A percentile compares a stretch with the other conserved stretches of the same genome.
These are phyloP conservation scores for Lophotis ruficrista DNA, from an alignment of 2,113 vertebrate species.

Conservation along the genomic window DNA sequence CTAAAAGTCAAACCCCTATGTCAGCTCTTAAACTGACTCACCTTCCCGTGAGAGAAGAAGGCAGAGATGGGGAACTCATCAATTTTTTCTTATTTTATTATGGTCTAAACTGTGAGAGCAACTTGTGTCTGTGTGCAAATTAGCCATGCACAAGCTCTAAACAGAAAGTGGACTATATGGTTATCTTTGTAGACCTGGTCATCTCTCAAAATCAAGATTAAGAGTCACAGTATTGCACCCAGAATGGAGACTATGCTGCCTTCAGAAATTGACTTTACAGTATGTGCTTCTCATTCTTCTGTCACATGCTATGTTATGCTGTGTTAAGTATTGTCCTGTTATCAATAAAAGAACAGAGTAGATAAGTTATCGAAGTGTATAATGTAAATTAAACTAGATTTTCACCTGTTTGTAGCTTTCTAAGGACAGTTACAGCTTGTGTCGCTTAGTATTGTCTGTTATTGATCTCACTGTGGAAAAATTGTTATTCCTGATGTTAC, in stretches of 20 bases:
- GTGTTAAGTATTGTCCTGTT: not conserved
- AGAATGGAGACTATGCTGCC: not conserved
- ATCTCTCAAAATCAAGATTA: not conserved
- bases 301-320: not conserved
- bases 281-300: not conserved
- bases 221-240: not conserved
- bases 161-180: accelerated
- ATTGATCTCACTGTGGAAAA: not conserved
- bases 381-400: not conserved
- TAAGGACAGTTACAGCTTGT: not conserved
- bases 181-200: not conserved
- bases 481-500: not conserved
- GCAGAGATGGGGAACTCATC: not conserved
- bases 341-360: not conserved
- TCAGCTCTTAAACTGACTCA: not conserved
- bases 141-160: not conserved
- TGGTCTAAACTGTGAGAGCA: not conserved
- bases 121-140: accelerated
- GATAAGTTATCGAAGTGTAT: not conserved
- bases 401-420: not conserved
- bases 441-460: not conserved
- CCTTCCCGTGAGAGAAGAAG: not conserved
- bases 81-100: not conserved
- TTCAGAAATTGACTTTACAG: not conserved
- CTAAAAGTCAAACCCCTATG: not conserved